Conservation (phyloP, 2,113 vertebrate genomes). For the Alces alces region DNA sequence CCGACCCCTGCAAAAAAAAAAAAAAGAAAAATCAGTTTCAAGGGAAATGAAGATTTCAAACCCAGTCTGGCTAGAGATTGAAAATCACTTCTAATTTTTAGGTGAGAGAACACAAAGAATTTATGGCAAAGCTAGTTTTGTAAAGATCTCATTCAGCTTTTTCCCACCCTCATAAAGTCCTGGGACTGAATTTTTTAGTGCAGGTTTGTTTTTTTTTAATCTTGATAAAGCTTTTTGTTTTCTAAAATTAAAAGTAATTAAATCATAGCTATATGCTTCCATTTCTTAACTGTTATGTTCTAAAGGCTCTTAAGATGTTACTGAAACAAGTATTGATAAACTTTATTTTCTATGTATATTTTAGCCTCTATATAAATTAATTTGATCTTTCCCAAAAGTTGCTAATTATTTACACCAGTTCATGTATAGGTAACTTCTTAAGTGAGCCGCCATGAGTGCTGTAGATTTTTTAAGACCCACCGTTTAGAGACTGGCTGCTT, state of each 20-base stretch:
- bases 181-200: neutral
- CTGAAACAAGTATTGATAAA: neutral
- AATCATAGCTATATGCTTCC: neutral
- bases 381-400: neutral
- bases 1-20: slow-evolving; percentile 31
- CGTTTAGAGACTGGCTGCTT: neutral
- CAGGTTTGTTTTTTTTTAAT: neutral
- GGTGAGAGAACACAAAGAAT: slow-evolving; percentile 24
- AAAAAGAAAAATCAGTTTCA: slow-evolving; percentile 67
- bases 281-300: slow-evolving; percentile 3
- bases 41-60: slow-evolving; percentile 70
- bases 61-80: slow-evolving; percentile 55
- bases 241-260: slow-evolving; percentile 31
- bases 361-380: neutral
- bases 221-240: slow-evolving; percentile 17
- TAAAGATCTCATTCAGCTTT: neutral
- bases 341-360: slow-evolving; percentile 8
- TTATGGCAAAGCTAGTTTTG: neutral
- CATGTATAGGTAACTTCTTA: neutral
- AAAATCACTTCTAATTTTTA: slow-evolving; percentile 58
- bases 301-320: slow-evolving; percentile 1
- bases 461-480: neutral
- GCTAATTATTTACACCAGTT: neutral
- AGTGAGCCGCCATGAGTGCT: neutral
- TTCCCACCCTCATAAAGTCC: neutral